Base-by-base conservation (phyloP, 2,797 vertebrate genomes). In the Oryzias dopingdopingensis region DNA sequence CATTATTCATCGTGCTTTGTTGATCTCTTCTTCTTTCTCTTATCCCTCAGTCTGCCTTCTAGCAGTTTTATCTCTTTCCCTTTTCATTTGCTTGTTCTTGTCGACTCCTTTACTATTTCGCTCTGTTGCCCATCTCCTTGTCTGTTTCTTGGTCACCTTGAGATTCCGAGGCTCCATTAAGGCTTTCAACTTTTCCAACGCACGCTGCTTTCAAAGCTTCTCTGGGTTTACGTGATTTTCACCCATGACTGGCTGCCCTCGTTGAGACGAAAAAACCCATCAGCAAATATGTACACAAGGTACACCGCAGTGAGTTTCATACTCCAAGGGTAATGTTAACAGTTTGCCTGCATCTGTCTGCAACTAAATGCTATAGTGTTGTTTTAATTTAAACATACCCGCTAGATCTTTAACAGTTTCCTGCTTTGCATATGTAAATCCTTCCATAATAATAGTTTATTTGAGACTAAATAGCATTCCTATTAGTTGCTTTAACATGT, bases 131-230 rank as follows among this genome's bases (percentile, higher is more conserved):
- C 1, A 24, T 79, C 76, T 82, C 65, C 71, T 67, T 62, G 60
- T 76, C 67, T 62, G 52, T 74, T 72, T 81, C 66, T 66, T 72
- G 57, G 62, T 86, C 78, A 81, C 77, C 86, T 84, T 81, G 70
- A 81, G 60, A 70, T 62, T 72, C 56, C 55, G 59, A 81, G 77
- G 67, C 65, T 82, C 80, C 84, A 87, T 86, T 82, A 86, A 75
- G 74, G 69, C 83, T 81, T 84, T 87, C 66, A 77, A 68, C 59
- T 61, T 72, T 66, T 69, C 60, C 53, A 42, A 73, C 65, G 61
- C 61, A n/a, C 53, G 14, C 23, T 43, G 76, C 77, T 83, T 77
- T 80, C 72, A 76, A 49, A 62, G 71, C 66, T 65, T 69, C 57
- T 56, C 55, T 47, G 22, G 16, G 22, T 74, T 73, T 69, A 65